Evolutionary conservation across 2,797 vertebrate species (phyloP), one percentile per base, ranked within the genome.

Genomic region (Podargus strigoides): DNA sequence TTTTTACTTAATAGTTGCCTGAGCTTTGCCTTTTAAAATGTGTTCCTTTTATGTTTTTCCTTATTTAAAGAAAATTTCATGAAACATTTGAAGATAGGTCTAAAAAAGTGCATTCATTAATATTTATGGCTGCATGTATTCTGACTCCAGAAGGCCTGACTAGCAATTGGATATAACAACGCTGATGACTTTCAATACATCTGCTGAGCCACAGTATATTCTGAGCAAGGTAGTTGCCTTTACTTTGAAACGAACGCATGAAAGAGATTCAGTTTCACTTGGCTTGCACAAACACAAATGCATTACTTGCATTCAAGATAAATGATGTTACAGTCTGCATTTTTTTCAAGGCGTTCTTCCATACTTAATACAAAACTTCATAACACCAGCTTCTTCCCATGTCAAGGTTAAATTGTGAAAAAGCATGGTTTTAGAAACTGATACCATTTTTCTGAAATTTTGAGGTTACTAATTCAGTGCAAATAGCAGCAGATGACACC

Each of bases 21-120:
- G 78, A 87, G 85, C 85, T 92, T 91, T 89, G 68, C 82, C 87
- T 88, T 90, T 91, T 97, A 93, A 96, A 94, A 77, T 79, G 49
- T 66, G 39, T 46, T 59, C 55, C 94, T 93, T 93, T 96, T 60
- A 44, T 93, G 52, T 70, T 94, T 88, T 69, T 83, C 44, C 66
- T 84, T 50, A 81, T 93, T 94, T 90, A 84, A 92, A 90, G 74
- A 83, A 94, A 82, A 82, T 24, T 46, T 91, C 87, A 83, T 83
- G 85, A 89, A 91, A 79, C 34, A 41, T 75, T 93, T 84, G 77
- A 92, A 96, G 79, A 76, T 84, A 89, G 58, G 81, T 85, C 76
- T 89, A 64, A 90, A 89, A 80, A 88, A 84, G 67, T 60, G 36
- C 16, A 47, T 2, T 0, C 39, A 68, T 95, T 94, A 94, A 89